Evolutionary conservation across 2,797 vertebrate genomes (phyloP).

Genomic region (Enteromius fasciolatus): DNA sequence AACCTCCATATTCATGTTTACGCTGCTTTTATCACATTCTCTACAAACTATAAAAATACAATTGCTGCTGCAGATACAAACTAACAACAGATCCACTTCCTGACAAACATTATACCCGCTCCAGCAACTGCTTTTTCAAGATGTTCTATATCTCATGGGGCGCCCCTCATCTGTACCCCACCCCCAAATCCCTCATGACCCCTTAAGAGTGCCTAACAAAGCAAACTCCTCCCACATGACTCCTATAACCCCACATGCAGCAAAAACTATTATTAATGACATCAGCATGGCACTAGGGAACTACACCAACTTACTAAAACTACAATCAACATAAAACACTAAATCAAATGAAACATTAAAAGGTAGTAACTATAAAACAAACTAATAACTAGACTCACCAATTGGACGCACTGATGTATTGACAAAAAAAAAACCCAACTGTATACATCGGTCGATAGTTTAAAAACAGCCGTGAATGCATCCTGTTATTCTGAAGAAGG

Average conservation of each 20-base stretch:
- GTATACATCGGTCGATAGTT: neutral
- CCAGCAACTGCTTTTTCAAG: conserved; percentile 7
- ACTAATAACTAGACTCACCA: neutral
- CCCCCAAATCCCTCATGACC: conserved; percentile 23
- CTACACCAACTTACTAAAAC: conserved; percentile 63
- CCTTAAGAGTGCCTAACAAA: neutral
- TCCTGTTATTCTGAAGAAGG: neutral
- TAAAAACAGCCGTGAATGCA: neutral
- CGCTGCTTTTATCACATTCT: neutral
- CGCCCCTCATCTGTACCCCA: conserved; percentile 14
- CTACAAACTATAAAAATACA: neutral
- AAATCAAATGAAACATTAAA: neutral
- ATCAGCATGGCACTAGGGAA: conserved; percentile 54
- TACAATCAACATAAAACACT: conserved; percentile 41
- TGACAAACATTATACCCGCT: neutral
- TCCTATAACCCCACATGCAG: conserved; percentile 53
- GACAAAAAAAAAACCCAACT: neutral
- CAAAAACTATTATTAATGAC: conserved; percentile 69
- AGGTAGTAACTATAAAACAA: neutral
- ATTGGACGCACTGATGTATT: neutral
- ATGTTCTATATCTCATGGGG: conserved; percentile 15
- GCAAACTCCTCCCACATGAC: conserved; percentile 46
- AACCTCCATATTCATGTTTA: neutral
- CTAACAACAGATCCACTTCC: neutral
- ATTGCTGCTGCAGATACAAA: neutral